Conservation (phyloP, 2,888 invertebrate genomes). For the Pyrocoelia pectoralis region DNA sequence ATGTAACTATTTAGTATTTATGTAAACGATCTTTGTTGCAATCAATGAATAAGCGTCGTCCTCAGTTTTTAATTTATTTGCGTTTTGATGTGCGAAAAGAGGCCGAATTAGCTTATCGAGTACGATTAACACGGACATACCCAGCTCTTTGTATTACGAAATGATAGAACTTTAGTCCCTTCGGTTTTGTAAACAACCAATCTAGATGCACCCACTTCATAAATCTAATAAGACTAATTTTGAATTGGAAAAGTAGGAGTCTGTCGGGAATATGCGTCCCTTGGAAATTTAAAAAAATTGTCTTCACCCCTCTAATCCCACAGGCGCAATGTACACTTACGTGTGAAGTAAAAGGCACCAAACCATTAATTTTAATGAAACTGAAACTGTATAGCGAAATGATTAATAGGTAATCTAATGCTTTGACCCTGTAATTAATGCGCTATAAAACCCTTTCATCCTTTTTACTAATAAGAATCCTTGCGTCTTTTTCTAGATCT, state of each 20-base stretch:
- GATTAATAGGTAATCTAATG: no score
- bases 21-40: no score
- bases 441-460: no score
- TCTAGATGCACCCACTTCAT: slow-evolving; percentile 12
- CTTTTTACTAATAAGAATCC: no score
- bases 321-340: not conserved
- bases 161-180: not conserved
- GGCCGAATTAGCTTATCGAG: no score
- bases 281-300: slow-evolving; percentile 20
- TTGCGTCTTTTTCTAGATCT: slow-evolving; percentile 65
- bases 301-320: slow-evolving; percentile 12
- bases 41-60: no score
- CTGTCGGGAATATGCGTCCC: slow-evolving; percentile 10
- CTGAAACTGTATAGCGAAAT: no score
- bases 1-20: not conserved
- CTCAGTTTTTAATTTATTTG: no score
- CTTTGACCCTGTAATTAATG: not conserved
- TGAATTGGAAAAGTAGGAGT: slow-evolving; percentile 12
- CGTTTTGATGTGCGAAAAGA: no score
- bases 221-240: slow-evolving; percentile 13
- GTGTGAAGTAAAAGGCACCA: slow-evolving; percentile 6
- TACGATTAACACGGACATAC: no score
- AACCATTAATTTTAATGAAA: slow-evolving; percentile 13
- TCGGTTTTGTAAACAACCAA: not conserved
- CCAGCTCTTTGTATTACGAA: no score